Evolutionary conservation across 2,888 invertebrate species (phyloP), one percentile per base, ranked within the genome.

Genomic region (Marasmarcha lunaedactyla): DNA sequence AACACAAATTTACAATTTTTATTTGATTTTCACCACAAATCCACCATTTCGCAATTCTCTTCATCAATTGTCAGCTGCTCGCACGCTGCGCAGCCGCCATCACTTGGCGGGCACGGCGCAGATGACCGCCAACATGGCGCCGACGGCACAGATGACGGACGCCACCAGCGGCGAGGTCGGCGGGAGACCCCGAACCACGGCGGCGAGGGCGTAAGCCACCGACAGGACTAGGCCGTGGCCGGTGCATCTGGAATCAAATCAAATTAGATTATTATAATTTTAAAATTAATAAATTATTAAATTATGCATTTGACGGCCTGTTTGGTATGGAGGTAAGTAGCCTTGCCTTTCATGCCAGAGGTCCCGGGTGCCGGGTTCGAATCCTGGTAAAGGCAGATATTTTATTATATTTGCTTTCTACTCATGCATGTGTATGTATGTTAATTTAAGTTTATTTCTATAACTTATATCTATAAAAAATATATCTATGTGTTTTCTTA

Each of bases 151-250:
- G 41, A 52, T 50, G 26, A 45, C 39, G 0, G 1, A 59, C 43
- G 41, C 70, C 46, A 57, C 64, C 49, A 45, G 66, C 54, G 52
- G 70, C 47, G 54, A 60, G 47, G 40, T 61, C 85, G 5, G 20
- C 20, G 20, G 20, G 4, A 20, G 7, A 20, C 20, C 20, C 3
- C 85, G 76, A 13, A 84, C 81, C 1, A 71, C 48, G 2, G 86
- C 77, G 1, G 85, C 85, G 5, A 81, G 71, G 59, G 85, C 57
- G 50, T 84, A 86, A 39, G 78, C 70, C 40, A 84, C 59, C 1
- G 85, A 83, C 10, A 87, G 66, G 45, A 87, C 70, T 13, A 87
- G 61, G 0, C 87, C 88, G 55, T 85, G 86, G 0, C 85, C 85
- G 0, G 85, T 86, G 55, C 87, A 87, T 47, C 87, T 87, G 62